phyloP scores from a whole-genome alignment of 2,113 vertebrate genomes.

The Chitala chitala region DNA sequence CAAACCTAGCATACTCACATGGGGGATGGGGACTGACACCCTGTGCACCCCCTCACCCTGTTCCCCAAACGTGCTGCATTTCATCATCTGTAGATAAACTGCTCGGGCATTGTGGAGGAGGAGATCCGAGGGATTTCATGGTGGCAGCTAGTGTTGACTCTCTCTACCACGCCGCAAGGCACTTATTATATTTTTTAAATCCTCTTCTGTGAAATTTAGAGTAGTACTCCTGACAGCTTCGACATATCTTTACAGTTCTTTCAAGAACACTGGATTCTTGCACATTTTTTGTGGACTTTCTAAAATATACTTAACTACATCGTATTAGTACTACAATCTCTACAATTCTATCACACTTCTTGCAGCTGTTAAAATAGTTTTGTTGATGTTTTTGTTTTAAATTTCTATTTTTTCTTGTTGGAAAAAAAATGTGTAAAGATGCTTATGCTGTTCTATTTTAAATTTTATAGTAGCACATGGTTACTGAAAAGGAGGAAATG shows the following conservation, averaged over 20 bases:
- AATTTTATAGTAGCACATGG: constrained; percentile 9
- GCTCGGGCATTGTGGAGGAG: constrained; percentile 23
- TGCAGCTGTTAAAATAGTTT: background rate
- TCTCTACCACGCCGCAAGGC: background rate
- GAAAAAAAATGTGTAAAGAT: too few relatives aligned
- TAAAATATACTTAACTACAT: background rate
- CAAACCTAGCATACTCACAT: background rate
- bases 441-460: background rate
- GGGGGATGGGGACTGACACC: constrained; percentile 12
- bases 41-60: background rate
- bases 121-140: background rate
- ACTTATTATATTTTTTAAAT: background rate
- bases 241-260: background rate
- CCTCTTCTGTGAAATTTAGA: background rate
- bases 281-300: background rate
- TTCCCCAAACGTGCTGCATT: constrained; percentile 3
- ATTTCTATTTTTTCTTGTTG: background rate
- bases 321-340: background rate
- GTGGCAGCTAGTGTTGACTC: constrained; percentile 1
- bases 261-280: background rate
- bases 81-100: constrained; percentile 26
- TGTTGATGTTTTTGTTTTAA: background rate
- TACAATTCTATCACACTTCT: background rate
- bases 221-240: background rate
- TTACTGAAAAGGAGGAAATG: background rate